Evolutionary conservation across 2,113 vertebrate genomes (phyloP), one percentile per base, ranked within the genome.

Genomic region (Sardina pilchardus): DNA sequence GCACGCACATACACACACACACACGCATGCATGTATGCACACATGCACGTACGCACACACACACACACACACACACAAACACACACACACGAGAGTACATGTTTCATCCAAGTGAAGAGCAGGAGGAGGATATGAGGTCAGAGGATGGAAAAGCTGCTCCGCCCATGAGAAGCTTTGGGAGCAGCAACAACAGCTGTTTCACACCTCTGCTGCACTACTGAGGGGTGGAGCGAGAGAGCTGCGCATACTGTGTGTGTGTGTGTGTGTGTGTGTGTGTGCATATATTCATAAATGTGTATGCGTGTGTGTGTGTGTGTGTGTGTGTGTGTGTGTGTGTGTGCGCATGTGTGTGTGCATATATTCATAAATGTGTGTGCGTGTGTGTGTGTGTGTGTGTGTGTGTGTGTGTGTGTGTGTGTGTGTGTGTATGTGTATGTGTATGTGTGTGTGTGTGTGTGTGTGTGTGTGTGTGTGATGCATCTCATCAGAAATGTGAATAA

Each of bases 371-470:
- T 56, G 53, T 56, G 67, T 85, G 43, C 71, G 82, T 83, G 82
- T 59, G 34, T 39, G 36, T 59, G 47, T 39, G 82, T 59, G 26
- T 83, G 82, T 75, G 84, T 80, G 84, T 21, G 50, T 24, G 44
- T 82, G 39, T 82, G 26, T 83, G 83, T 84, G 63, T 75, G 42
- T 14, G 59, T 6, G 14, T 47, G 88, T 42, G 26, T 56, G 42
- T 59, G 84, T 78, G 71, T 86, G 86, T 82, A 7, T 45, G 44
- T 45, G 44, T 7, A 7, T 7, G 44, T 1, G 2, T 7, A 44
- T 4, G 24, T 67, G 47, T 12, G 4, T 50, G 16, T 50, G 48
- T 16, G 48, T 50, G 48, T 17, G 48, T 50, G 48, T 50, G 48
- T 50, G 48, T 50, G 48, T 21, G 17, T 56, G 53, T 56, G 17